Base-by-base conservation (phyloP, 1,140 invertebrate species). In the Stenopsyche tienmushanensis region DNA sequence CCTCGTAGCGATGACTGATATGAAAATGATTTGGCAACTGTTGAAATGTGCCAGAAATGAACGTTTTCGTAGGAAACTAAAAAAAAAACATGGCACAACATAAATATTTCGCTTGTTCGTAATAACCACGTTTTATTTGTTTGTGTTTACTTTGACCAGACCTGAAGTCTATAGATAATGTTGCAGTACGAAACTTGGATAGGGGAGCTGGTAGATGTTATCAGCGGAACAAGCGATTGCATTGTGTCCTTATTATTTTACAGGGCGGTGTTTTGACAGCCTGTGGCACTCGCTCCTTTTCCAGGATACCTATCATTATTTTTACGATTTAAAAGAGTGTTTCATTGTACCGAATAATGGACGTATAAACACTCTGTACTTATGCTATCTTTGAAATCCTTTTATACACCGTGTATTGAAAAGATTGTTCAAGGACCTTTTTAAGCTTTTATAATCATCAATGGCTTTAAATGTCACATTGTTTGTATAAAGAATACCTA, bases 121-220 rank as follows among this genome's bases (percentile, higher is more conserved):
- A n/a, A n/a, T n/a, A n/a, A n/a, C n/a, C n/a, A n/a, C n/a, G n/a
- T n/a, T n/a, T n/a, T n/a, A n/a, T n/a, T n/a, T n/a, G n/a, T n/a
- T n/a, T n/a, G n/a, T n/a, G n/a, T n/a, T n/a, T n/a, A n/a, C n/a
- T n/a, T n/a, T n/a, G n/a, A n/a, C n/a, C n/a, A n/a, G n/a, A n/a
- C n/a, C n/a, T n/a, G n/a, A n/a, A n/a, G n/a, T n/a, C n/a, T n/a
- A n/a, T n/a, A n/a, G n/a, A n/a, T n/a, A n/a, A n/a, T n/a, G n/a
- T n/a, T n/a, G n/a, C n/a, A n/a, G n/a, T n/a, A n/a, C n/a, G n/a
- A n/a, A n/a, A n/a, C n/a, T n/a, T n/a, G n/a, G n/a, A n/a, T n/a
- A n/a, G n/a, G n/a, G n/a, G n/a, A n/a, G n/a, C n/a, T n/a, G 49
- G 44, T 18, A 58, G 65, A 66, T 66, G 50, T 58, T 66, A 66